Base-by-base conservation (phyloP, 2,888 invertebrate genomes). In the Plebejus anna region DNA sequence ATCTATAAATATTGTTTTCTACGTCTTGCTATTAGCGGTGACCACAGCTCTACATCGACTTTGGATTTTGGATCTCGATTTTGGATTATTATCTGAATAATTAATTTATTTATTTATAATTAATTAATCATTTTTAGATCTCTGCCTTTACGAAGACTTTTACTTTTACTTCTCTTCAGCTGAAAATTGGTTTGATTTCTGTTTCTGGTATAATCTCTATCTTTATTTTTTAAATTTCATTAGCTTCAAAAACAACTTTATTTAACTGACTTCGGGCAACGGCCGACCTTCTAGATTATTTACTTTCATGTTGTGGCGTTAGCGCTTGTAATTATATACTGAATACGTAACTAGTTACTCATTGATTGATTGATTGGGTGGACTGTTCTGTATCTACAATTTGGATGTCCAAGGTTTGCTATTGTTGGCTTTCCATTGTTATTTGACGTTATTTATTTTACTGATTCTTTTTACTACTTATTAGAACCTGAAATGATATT, bases 241-340 rank as follows among this genome's bases (percentile, higher is more conserved):
- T 7, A 22, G 22, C 13, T 59, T 22, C 13, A 59, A 59, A 59
- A 59, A 2, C 4, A 61, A 28, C 11, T 28, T 32, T 13, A 28
- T 66, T 36, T 32, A 4, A 66, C 32, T 66, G 0, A 66, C 11
- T 32, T 13, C 32, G 66, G 32, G 66, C 66, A 66, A 66, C 16
- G 13, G 66, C 32, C 66, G 66, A 66, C 66, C 66, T 66, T 66
- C 66, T 32, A 32, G 5, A 66, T 66, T 66, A 66, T 66, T 66
- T 66, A 66, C 66, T 66, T 32, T 66, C 66, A 16, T 66, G 66
- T 13, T 66, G 32, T 36, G 66, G 32, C 66, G 66, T 66, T 66
- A 66, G 32, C 32, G 16, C 4, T 36, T 66, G 32, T 66, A 66
- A 36, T 66, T 66, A 66, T 66, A 32, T 66, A 32, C 66, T 66